Conservation (phyloP, 2,113 vertebrate species). For the Gobiocypris rarus region DNA sequence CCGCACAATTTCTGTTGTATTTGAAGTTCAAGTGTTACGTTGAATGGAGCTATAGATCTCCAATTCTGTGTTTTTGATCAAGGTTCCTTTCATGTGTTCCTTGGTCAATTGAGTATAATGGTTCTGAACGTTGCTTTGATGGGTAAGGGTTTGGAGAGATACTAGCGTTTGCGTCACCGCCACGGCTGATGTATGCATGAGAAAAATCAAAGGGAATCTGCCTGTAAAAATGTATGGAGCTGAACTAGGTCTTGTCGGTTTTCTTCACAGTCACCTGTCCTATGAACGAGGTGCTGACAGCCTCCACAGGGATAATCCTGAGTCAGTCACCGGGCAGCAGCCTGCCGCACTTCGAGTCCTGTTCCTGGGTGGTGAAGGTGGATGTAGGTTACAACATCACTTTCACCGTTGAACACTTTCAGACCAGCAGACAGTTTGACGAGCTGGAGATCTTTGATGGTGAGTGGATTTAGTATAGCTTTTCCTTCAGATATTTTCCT, state of each 20-base stretch:
- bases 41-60: not conserved
- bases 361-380: slow-evolving; percentile 94
- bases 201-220: not conserved
- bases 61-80: not conserved
- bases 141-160: not conserved
- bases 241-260: not conserved
- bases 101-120: not conserved
- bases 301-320: slow-evolving; percentile 91
- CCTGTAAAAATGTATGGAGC: not conserved
- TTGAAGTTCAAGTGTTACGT: not conserved
- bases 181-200: not conserved
- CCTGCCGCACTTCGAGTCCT: slow-evolving; percentile 96
- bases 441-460: slow-evolving; percentile 97
- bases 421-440: slow-evolving; percentile 94
- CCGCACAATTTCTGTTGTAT: not conserved
- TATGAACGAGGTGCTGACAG: slow-evolving; percentile 89
- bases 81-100: not conserved
- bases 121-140: not conserved
- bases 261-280: slow-evolving; percentile 86
- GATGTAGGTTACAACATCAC: slow-evolving; percentile 91
- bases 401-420: slow-evolving; percentile 92
- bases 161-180: not conserved
- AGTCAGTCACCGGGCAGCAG: slow-evolving; percentile 90
- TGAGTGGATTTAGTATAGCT: slow-evolving; percentile 67
- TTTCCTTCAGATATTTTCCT: not conserved